Evolutionary conservation across 2,797 vertebrate genomes (phyloP).

Genomic region (Odontamblyopus rebecca): DNA sequence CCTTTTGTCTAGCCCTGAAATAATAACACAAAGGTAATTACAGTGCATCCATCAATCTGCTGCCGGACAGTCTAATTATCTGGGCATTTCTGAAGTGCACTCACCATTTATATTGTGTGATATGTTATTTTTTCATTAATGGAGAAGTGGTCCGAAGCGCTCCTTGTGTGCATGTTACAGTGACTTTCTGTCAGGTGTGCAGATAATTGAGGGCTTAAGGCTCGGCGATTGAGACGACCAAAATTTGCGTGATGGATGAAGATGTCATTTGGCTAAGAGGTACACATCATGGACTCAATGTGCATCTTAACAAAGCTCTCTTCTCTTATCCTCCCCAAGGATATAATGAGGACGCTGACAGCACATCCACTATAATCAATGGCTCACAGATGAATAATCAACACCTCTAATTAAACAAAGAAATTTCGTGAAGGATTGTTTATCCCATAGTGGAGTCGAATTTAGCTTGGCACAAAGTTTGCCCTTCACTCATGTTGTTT

Average conservation of each 20-base stretch:
- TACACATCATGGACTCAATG: conserved; percentile 76
- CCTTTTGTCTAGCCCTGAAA: conserved; percentile 89
- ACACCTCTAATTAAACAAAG: conserved; percentile 72
- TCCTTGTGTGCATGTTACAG: conserved; percentile 74
- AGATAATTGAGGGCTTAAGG: conserved; percentile 72
- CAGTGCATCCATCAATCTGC: conserved; percentile 97
- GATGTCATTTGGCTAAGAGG: conserved; percentile 78
- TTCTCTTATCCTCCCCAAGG: conserved; percentile 67
- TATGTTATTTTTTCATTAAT: conserved; percentile 88
- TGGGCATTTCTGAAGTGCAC: conserved; percentile 84
- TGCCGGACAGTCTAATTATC: conserved; percentile 85
- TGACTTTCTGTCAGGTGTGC: conserved; percentile 69
- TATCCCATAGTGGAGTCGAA: conserved; percentile 28
- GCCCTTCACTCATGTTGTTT: conserved; percentile 1
- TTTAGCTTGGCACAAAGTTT: conserved; percentile 15
- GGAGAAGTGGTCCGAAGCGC: conserved; percentile 71
- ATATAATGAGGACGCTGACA: conserved; percentile 89
- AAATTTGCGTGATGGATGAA: conserved; percentile 82
- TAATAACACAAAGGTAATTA: conserved; percentile 98
- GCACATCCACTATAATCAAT: conserved; percentile 70
- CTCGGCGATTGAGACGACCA: conserved; percentile 78
- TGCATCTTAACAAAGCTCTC: conserved; percentile 75
- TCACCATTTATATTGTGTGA: conserved; percentile 83
- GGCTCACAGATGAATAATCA: conserved; percentile 72
- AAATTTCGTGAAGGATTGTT: conserved; percentile 52